Evolutionary conservation across 2,888 invertebrate genomes (phyloP).

Genomic region (Microctonus brassicae): DNA sequence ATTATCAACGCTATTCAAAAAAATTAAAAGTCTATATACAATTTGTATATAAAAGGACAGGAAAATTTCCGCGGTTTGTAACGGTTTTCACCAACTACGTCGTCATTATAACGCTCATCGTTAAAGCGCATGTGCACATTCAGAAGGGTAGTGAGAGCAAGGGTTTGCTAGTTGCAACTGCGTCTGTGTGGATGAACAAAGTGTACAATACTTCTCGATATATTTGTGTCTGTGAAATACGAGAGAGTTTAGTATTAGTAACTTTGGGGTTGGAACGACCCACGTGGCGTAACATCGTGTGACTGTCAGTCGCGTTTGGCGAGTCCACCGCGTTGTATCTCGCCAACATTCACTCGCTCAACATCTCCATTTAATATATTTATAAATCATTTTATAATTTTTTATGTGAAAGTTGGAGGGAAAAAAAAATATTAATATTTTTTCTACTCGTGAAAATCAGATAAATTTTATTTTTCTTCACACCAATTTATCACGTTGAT

Average conservation of each 20-base stretch:
- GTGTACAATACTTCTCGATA: conserved; percentile 7
- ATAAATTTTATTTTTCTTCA: too few relatives aligned
- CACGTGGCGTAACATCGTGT: conserved; percentile 65
- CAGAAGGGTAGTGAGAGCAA: neutral
- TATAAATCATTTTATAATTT: too few relatives aligned
- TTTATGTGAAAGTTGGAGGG: too few relatives aligned
- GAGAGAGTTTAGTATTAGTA: conserved; percentile 40
- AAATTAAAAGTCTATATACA: neutral
- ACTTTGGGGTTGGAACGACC: conserved; percentile 56
- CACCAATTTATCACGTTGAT: too few relatives aligned
- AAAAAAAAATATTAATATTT: too few relatives aligned
- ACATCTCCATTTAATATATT: neutral
- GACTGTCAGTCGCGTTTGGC: conserved; percentile 63
- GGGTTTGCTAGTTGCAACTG: neutral
- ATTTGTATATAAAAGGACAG: neutral
- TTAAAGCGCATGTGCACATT: neutral
- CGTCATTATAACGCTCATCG: neutral
- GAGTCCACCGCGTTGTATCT: conserved; percentile 54
- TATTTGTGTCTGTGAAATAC: conserved; percentile 24
- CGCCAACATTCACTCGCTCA: conserved; percentile 20
- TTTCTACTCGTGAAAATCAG: too few relatives aligned
- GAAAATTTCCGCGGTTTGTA: neutral
- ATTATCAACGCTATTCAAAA: neutral
- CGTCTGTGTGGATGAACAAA: neutral
- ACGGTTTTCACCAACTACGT: neutral